Percentiles rank a stretch among this genome's conserved stretches.
These are phyloP conservation scores for Shargacucullia verbasci DNA, from an alignment of 2,888 invertebrate genomes.

Conservation along the genomic window DNA sequence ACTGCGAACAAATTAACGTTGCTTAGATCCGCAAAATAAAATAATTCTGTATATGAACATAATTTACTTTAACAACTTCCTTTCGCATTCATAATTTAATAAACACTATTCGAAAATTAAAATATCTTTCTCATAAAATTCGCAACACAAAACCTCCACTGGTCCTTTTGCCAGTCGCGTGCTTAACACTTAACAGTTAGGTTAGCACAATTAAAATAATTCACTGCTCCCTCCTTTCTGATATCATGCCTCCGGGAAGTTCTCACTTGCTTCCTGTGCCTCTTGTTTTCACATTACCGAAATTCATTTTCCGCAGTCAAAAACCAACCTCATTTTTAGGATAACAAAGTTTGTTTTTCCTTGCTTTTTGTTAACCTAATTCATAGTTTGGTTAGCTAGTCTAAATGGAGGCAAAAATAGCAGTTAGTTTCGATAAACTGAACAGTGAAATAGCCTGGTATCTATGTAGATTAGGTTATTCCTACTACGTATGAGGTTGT, in stretches of 20 bases:
- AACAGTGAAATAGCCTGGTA: constrained; percentile 17
- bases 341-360: background rate
- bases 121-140: constrained; percentile 9
- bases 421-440: constrained; percentile 43
- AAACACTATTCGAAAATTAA: constrained; percentile 25
- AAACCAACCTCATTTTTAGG: background rate
- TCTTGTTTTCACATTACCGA: constrained; percentile 63
- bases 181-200: constrained; percentile 31
- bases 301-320: constrained; percentile 38
- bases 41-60: constrained; percentile 10
- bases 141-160: constrained; percentile 24
- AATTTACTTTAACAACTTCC: constrained; percentile 25
- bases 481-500: constrained; percentile 5
- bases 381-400: constrained; percentile 54
- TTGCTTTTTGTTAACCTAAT: constrained; percentile 26
- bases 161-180: constrained; percentile 31
- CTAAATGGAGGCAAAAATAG: constrained; percentile 56
- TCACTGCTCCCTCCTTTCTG: constrained; percentile 52
- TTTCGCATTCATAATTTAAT: constrained; percentile 25
- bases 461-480: constrained; percentile 39
- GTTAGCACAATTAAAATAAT: constrained; percentile 61
- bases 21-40: constrained; percentile 16
- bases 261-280: constrained; percentile 61
- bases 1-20: background rate
- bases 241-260: constrained; percentile 58